These are phyloP conservation scores for Ectropis grisescens DNA, from an alignment of 1,140 invertebrate species.

Conservation along the genomic window DNA sequence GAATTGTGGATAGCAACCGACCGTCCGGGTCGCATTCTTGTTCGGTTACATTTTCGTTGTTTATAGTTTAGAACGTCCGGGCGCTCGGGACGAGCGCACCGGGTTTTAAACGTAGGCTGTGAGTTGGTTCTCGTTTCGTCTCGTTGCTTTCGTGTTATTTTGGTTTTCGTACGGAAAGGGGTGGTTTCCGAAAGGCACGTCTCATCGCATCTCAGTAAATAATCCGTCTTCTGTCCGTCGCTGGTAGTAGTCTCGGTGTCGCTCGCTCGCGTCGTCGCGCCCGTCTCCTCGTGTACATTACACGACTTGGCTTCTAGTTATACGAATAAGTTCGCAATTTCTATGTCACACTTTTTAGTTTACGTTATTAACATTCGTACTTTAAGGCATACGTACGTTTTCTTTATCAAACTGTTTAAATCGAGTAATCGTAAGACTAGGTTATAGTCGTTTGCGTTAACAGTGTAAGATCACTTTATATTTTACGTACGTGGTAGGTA, in stretches of 20 bases:
- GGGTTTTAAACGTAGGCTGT: slow-evolving; percentile 56
- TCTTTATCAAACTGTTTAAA: slow-evolving; percentile 44
- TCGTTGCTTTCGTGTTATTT: slow-evolving; percentile 42
- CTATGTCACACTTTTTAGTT: slow-evolving; percentile 34
- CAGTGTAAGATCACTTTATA: slow-evolving; percentile 60
- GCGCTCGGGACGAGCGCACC: slow-evolving; percentile 16
- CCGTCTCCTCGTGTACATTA: slow-evolving; percentile 52
- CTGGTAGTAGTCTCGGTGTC: slow-evolving; percentile 26
- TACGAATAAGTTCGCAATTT: slow-evolving; percentile 46
- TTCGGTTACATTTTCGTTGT: slow-evolving; percentile 38
- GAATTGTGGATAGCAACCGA: slow-evolving; percentile 46
- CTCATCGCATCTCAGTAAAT: slow-evolving; percentile 61
- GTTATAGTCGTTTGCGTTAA: slow-evolving; percentile 55
- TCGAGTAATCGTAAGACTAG: slow-evolving; percentile 57
- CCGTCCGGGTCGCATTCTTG: slow-evolving; percentile 31
- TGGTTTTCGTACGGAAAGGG: slow-evolving; percentile 34
- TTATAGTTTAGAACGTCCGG: slow-evolving; percentile 12
- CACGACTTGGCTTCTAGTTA: slow-evolving; percentile 54
- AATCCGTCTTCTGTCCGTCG: slow-evolving; percentile 66
- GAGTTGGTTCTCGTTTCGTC: slow-evolving; percentile 56
- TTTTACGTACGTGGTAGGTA: slow-evolving; percentile 60
- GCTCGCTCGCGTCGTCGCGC: slow-evolving; percentile 41
- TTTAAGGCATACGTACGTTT: slow-evolving; percentile 32
- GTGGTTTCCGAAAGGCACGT: slow-evolving; percentile 61
- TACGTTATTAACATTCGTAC: slow-evolving; percentile 49